Evolutionary conservation across 2,797 vertebrate genomes (phyloP).

Genomic region (Alca torda): DNA sequence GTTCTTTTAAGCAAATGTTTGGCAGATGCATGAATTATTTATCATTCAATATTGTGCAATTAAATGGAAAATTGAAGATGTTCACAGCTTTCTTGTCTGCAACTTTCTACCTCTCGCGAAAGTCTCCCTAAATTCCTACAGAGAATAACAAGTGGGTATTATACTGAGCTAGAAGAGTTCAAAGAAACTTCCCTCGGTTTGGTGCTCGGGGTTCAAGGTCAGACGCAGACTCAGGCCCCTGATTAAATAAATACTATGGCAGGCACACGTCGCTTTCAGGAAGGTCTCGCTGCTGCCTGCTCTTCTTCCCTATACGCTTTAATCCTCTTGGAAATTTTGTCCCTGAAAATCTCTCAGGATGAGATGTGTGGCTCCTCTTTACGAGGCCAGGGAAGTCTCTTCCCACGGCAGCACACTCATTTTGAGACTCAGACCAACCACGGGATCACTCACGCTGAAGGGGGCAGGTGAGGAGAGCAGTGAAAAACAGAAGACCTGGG

Average conservation of each 20-base stretch:
- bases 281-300: neutral
- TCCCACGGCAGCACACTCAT: neutral
- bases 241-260: neutral
- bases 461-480: neutral
- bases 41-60: slow-evolving; percentile 78
- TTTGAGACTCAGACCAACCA: neutral
- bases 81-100: slow-evolving; percentile 49
- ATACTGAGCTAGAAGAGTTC: neutral
- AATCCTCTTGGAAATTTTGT: neutral
- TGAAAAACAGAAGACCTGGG: neutral
- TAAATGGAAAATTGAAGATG: slow-evolving; percentile 77
- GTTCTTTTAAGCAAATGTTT: slow-evolving; percentile 81
- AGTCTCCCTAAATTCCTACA: neutral
- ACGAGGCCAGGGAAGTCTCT: neutral
- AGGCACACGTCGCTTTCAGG: neutral
- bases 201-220: neutral
- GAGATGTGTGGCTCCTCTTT: neutral
- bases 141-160: neutral
- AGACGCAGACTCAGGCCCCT: neutral
- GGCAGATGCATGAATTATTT: slow-evolving; percentile 82
- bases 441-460: neutral
- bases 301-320: neutral
- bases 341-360: neutral
- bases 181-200: neutral
- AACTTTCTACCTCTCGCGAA: slow-evolving; percentile 8